Conservation (phyloP, 2,113 vertebrate genomes). For the Brienomyrus longianalis region DNA sequence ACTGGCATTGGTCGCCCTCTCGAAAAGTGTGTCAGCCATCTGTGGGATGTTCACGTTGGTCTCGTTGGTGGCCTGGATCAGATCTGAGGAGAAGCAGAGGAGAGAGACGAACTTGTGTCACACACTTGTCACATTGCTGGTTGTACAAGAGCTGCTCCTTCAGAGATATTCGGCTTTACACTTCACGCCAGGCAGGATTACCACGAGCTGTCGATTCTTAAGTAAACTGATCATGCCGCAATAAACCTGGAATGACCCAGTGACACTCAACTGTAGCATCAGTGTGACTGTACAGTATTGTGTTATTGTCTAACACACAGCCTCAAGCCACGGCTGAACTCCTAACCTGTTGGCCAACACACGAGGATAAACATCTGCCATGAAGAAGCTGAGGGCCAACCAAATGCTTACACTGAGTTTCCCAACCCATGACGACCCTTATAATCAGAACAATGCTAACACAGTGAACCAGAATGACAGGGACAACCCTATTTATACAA, state of each 20-base stretch:
- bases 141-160: neutral
- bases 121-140: neutral
- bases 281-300: neutral
- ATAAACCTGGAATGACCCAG: neutral
- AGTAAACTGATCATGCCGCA: neutral
- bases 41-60: constrained; percentile 94
- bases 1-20: constrained; percentile 94
- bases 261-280: neutral
- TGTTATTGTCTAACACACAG: neutral
- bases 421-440: neutral
- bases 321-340: neutral
- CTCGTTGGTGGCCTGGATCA: constrained; percentile 96
- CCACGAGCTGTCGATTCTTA: neutral
- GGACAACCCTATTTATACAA: neutral
- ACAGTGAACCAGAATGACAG: neutral
- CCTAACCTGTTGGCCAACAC: neutral
- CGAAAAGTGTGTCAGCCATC: constrained; percentile 93
- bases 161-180: neutral
- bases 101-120: neutral
- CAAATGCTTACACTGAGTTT: neutral
- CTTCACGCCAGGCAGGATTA: neutral
- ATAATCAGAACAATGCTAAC: neutral
- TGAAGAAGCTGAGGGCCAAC: neutral
- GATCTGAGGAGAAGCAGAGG: constrained; percentile 61
- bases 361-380: neutral